Evolutionary conservation across 2,888 invertebrate species (phyloP), one percentile per base, ranked within the genome.

Genomic region (Notodonta dromedarius): DNA sequence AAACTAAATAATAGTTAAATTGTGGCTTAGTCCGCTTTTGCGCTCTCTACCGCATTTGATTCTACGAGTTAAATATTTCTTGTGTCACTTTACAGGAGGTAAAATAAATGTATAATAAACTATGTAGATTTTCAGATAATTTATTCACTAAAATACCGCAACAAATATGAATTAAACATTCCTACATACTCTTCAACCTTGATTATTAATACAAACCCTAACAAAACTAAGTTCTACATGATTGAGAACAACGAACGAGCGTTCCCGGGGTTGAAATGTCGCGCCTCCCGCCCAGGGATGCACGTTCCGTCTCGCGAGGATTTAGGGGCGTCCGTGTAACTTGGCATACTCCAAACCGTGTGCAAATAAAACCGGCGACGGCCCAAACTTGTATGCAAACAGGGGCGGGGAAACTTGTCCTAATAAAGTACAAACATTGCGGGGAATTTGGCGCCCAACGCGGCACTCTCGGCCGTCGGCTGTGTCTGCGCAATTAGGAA

Each of bases 351-450:
- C 16, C 50, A 35, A 52, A 52, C 73, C 67, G 64, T 70, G 63
- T 67, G 73, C 70, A 78, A 73, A 82, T 79, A 82, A 77, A 79
- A 77, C 75, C 67, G 67, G 67, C 39, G 69, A 70, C 68, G 60
- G 62, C 68, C 69, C 71, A 73, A 78, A 78, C 76, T 78, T 79
- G 76, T 79, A 77, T 77, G 87, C 87, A 88, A 91, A 91, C 89
- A 85, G 76, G 77, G 79, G 75, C 69, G 80, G 80, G 73, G 82
- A 75, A 88, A 89, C 84, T 90, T 87, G 78, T 80, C 81, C 87
- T 89, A 90, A 91, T 90, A 91, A 88, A 88, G 86, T 82, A 80
- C 89, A 91, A 90, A 92, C 88, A 91, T 82, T 87, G 88, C 78
- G 88, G 86, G 71, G 71, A 67, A 72, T 65, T 70, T 79, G 79